Evolutionary conservation across 2,888 invertebrate genomes (phyloP).

Genomic region (Deilephila porcellus): DNA sequence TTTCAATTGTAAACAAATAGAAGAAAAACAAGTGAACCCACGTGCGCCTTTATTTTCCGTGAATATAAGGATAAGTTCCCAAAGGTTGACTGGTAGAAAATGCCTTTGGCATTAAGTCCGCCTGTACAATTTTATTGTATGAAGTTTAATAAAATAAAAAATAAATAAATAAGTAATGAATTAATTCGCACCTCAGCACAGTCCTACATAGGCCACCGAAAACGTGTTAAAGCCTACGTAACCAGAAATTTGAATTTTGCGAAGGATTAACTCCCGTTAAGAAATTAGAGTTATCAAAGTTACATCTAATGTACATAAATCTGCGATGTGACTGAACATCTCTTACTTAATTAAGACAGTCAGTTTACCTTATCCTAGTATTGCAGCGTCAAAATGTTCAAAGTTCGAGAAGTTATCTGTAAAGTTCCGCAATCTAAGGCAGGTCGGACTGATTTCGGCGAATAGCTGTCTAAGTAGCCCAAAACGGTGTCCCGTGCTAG

Average conservation of each 20-base stretch:
- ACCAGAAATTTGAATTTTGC: background rate
- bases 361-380: constrained; percentile 80
- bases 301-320: constrained; percentile 44
- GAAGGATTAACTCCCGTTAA: constrained; percentile 35
- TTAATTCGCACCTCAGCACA: background rate
- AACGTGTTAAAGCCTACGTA: background rate
- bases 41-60: no score
- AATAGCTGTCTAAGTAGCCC: constrained; percentile 79
- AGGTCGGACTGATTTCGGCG: constrained; percentile 77
- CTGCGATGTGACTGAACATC: constrained; percentile 38
- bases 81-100: no score
- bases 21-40: no score
- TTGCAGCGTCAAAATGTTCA: constrained; percentile 80
- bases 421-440: constrained; percentile 80
- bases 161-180: no score
- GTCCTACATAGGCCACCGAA: constrained; percentile 1
- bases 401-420: constrained; percentile 80
- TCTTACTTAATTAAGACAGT: constrained; percentile 78
- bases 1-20: no score
- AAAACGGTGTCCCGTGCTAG: constrained; percentile 59
- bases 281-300: constrained; percentile 53
- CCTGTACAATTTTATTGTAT: no score
- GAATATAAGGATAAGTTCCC: no score
- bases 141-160: no score
- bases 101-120: no score